These are phyloP conservation scores for Myiotriccus ornatus DNA, from an alignment of 2,797 vertebrate genomes.

Conservation along the genomic window DNA sequence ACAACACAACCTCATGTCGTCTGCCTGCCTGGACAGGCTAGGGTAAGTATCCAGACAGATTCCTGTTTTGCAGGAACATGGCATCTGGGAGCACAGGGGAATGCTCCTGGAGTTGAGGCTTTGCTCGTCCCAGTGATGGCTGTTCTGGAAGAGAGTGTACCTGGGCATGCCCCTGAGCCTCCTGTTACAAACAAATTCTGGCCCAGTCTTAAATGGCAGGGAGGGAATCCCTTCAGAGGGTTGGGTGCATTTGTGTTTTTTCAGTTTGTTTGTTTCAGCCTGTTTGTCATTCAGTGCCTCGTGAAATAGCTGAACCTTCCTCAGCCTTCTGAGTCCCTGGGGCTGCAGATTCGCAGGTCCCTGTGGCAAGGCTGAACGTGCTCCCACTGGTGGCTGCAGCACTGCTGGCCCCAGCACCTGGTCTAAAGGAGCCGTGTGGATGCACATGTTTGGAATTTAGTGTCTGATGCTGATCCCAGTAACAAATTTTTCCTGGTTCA, in stretches of 20 bases:
- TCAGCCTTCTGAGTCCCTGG: neutral
- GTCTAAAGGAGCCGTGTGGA: neutral
- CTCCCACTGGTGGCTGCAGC: neutral
- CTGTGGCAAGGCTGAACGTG: fast-evolving
- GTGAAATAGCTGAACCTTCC: neutral
- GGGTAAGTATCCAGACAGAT: constrained; percentile 75
- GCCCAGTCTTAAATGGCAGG: too few relatives aligned
- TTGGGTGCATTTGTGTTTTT: neutral
- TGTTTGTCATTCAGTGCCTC: neutral
- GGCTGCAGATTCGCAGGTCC: neutral
- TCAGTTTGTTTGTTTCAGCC: neutral
- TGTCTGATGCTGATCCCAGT: neutral
- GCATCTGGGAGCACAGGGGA: neutral
- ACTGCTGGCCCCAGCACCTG: neutral
- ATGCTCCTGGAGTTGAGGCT: neutral
- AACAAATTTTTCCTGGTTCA: neutral
- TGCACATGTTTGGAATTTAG: fast-evolving
- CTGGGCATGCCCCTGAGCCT: neutral
- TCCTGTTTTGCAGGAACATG: neutral
- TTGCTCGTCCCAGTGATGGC: fast-evolving
- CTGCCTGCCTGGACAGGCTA: constrained; percentile 80
- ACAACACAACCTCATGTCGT: constrained; percentile 84
- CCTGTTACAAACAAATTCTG: neutral
- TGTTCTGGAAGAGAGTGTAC: neutral
- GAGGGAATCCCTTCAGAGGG: neutral